Percentiles rank a stretch among this genome's conserved stretches.
Evolutionary conservation across 2,888 invertebrate species (phyloP).

Genomic region (Aelia acuminata): DNA sequence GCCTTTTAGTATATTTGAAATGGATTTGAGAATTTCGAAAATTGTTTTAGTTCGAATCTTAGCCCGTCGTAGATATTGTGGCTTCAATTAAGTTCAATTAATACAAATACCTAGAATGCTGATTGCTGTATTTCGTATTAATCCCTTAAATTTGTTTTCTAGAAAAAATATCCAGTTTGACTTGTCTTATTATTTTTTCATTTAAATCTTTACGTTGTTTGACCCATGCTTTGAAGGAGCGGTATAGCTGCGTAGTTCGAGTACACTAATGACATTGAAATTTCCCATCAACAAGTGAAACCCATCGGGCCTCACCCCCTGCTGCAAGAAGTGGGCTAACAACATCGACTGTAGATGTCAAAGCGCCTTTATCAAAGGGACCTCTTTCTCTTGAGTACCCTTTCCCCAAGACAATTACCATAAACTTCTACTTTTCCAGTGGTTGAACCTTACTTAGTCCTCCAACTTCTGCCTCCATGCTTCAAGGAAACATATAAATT

Average conservation of each 20-base stretch:
- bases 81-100: no score
- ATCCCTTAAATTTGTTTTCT: no score
- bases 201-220: no score
- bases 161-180: no score
- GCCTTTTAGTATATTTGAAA: no score
- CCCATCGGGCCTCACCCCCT: not conserved
- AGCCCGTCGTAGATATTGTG: no score
- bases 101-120: no score
- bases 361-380: not conserved
- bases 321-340: not conserved
- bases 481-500: not conserved
- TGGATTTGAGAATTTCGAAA: no score
- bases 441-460: not conserved
- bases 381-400: not conserved
- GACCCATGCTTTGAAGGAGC: no score
- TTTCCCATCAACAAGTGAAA: not conserved
- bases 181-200: no score
- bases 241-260: not conserved
- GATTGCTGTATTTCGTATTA: no score
- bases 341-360: constrained; percentile 9
- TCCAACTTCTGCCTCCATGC: not conserved
- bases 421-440: not conserved
- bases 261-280: not conserved
- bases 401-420: constrained; percentile 10
- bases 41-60: no score